Base-by-base conservation (phyloP, 1,140 invertebrate species). In the Orussus abietinus region DNA sequence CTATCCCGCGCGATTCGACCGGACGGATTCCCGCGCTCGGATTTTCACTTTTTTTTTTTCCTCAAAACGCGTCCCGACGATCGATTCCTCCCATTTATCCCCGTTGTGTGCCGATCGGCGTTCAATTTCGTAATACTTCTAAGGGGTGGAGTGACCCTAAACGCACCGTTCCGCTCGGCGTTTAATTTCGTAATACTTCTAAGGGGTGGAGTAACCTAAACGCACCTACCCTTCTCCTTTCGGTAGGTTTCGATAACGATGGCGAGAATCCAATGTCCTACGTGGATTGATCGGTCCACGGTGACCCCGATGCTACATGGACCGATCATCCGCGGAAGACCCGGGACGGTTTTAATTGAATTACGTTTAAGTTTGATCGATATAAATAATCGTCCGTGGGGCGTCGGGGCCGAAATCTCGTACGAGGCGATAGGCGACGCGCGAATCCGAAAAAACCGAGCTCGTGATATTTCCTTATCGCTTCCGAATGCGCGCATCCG, bases 1-100 rank as follows among this genome's bases (percentile, higher is more conserved):
- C 28, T 34, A 25, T 36, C 25, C 33, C 17, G 41, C 31, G 28
- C 15, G n/a, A n/a, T n/a, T n/a, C n/a, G n/a, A n/a, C n/a, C n/a
- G n/a, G n/a, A n/a, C n/a, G n/a, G n/a, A n/a, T n/a, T n/a, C n/a
- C n/a, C n/a, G n/a, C n/a, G n/a, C n/a, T n/a, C n/a, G n/a, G n/a
- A n/a, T n/a, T n/a, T n/a, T n/a, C n/a, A n/a, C n/a, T n/a, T n/a
- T n/a, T n/a, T n/a, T n/a, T n/a, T n/a, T n/a, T n/a, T n/a, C n/a
- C n/a, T n/a, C n/a, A n/a, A n/a, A n/a, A n/a, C n/a, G n/a, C n/a
- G n/a, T n/a, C n/a, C n/a, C n/a, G n/a, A n/a, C n/a, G n/a, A n/a
- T n/a, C n/a, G n/a, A n/a, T n/a, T n/a, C n/a, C n/a, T n/a, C n/a
- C n/a, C n/a, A n/a, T n/a, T n/a, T n/a, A n/a, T n/a, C n/a, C n/a